A percentile compares a stretch with the other conserved stretches of the same genome.
These are phyloP conservation scores for Epistrophella euchroma DNA, from an alignment of 2,888 invertebrate genomes.

Conservation along the genomic window DNA sequence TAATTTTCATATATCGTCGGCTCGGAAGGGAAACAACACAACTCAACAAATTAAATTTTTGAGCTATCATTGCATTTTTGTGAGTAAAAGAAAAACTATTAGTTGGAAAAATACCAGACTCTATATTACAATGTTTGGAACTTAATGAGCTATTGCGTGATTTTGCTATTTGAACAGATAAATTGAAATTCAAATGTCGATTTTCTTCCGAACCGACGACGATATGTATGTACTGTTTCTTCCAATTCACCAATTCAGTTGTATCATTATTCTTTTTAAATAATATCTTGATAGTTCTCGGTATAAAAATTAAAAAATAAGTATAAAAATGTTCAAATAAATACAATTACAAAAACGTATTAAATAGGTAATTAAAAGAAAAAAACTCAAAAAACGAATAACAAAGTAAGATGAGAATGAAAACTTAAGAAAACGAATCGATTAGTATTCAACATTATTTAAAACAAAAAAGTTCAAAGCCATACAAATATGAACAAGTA, in stretches of 20 bases:
- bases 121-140: no score
- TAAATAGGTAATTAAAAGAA: background rate
- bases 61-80: no score
- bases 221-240: background rate
- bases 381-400: slow-evolving; percentile 68
- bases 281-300: slow-evolving; percentile 35
- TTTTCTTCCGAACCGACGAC: no score
- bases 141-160: no score
- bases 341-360: slow-evolving; percentile 30
- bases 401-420: slow-evolving; percentile 65
- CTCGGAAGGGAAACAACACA: no score
- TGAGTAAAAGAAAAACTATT: no score
- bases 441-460: slow-evolving; percentile 79
- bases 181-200: no score
- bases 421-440: slow-evolving; percentile 78
- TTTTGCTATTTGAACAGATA: no score
- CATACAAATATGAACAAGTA: slow-evolving; percentile 61
- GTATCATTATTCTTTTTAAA: background rate
- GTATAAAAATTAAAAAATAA: slow-evolving; percentile 53
- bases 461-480: slow-evolving; percentile 59
- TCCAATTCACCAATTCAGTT: background rate
- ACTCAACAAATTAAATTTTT: no score
- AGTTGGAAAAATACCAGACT: no score
- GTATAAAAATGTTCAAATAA: slow-evolving; percentile 35
- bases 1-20: no score